Percentiles rank a stretch among this genome's conserved stretches.
Conservation (phyloP, 2,888 invertebrate genomes). For the Pteria penguin region DNA sequence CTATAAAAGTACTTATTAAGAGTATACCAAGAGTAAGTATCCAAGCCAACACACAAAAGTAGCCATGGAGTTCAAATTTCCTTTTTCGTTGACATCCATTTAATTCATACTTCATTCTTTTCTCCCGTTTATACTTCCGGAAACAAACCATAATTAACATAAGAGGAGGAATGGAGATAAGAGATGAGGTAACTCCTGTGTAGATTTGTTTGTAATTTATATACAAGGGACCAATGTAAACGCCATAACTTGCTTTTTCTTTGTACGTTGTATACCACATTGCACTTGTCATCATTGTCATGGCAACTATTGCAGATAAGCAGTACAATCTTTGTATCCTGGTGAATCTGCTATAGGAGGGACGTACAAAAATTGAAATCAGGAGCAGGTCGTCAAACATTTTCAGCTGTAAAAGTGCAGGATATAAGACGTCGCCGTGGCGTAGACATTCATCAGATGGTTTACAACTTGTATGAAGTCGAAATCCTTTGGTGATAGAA, state of each 20-base stretch:
- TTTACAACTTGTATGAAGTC: background rate
- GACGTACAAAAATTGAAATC: slow-evolving; percentile 16
- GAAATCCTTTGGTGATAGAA: background rate
- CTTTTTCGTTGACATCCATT: background rate
- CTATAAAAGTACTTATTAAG: slow-evolving; percentile 65
- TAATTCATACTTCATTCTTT: background rate
- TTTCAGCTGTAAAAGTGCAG: background rate
- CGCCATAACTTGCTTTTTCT: background rate
- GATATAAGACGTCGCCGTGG: background rate
- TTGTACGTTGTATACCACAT: slow-evolving; percentile 19
- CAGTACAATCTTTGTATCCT: slow-evolving; percentile 23
- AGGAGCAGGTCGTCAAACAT: slow-evolving; percentile 54
- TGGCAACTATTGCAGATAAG: background rate
- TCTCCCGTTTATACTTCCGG: slow-evolving; percentile 6
- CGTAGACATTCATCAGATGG: background rate
- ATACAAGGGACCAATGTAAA: background rate
- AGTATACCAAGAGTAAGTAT: background rate
- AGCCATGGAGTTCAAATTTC: background rate
- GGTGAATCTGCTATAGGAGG: slow-evolving; percentile 13
- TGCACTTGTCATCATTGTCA: slow-evolving; percentile 19
- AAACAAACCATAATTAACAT: slow-evolving; percentile 9
- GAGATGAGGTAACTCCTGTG: background rate
- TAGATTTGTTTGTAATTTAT: slow-evolving; percentile 25
- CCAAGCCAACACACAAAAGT: background rate
- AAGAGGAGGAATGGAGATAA: slow-evolving; percentile 12